These are phyloP conservation scores for Alviniconcha marisindica DNA, from an alignment of 1,140 invertebrate genomes.

Conservation along the genomic window DNA sequence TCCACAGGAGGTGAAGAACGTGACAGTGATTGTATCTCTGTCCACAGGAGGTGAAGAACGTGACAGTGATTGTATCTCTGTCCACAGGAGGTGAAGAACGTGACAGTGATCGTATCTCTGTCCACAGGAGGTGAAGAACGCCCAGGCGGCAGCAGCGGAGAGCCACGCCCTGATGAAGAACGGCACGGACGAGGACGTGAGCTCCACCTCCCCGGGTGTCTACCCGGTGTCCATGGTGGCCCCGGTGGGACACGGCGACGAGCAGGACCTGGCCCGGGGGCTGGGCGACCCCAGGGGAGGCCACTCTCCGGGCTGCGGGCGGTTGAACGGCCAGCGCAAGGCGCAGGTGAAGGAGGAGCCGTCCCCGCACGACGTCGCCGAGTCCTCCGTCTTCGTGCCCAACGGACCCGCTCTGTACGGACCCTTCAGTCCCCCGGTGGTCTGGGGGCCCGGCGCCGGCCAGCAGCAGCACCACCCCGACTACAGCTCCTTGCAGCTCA, in stretches of 20 bases:
- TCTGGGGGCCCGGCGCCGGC: conserved; percentile 29
- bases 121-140: conserved; percentile 40
- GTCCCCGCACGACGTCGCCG: background rate
- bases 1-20: too few relatives aligned
- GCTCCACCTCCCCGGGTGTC: conserved; percentile 20
- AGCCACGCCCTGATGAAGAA: conserved; percentile 19
- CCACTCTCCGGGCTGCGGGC: conserved; percentile 18
- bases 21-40: too few relatives aligned
- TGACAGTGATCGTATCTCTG: background rate
- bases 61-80: too few relatives aligned
- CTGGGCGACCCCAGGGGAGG: conserved; percentile 5
- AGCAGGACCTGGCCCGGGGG: conserved; percentile 2
- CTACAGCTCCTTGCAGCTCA: background rate
- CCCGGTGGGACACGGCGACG: conserved; percentile 9
- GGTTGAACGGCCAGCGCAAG: background rate
- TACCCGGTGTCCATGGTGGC: conserved; percentile 35
- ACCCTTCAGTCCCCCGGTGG: conserved; percentile 27
- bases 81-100: too few relatives aligned
- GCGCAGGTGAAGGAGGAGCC: conserved; percentile 13
- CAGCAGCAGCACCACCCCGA: background rate
- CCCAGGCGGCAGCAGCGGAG: conserved; percentile 34
- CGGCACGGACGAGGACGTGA: conserved; percentile 1
- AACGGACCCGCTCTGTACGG: conserved; percentile 31
- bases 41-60: too few relatives aligned
- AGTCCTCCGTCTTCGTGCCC: background rate